Conservation (phyloP, 1,140 invertebrate genomes). For the Ostrea edulis region DNA sequence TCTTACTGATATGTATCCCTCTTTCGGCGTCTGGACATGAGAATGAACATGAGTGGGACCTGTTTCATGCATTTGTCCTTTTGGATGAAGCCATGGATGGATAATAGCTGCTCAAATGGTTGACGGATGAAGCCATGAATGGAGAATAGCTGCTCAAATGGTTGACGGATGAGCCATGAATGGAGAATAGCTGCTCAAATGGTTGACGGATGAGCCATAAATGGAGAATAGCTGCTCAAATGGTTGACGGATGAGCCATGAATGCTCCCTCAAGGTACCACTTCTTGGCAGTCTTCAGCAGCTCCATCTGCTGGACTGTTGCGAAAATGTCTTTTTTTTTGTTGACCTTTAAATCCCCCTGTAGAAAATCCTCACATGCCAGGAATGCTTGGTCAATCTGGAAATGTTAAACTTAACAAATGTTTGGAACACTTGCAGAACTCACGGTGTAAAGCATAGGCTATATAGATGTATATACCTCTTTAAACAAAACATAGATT, state of each 20-base stretch:
- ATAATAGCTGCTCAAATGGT: slow-evolving; percentile 30
- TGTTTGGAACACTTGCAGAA: not conserved
- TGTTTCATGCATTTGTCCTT: slow-evolving; percentile 45
- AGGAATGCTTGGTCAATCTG: slow-evolving; percentile 38
- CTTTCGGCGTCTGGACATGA: slow-evolving; percentile 43
- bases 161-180: too few relatives aligned
- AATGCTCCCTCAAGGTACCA: not conserved
- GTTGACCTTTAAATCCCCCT: slow-evolving; percentile 35
- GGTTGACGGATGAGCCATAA: too few relatives aligned
- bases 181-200: too few relatives aligned
- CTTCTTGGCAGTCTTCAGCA: not conserved
- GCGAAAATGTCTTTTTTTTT: slow-evolving; percentile 13
- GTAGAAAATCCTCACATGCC: not conserved
- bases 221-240: too few relatives aligned
- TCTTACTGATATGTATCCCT: slow-evolving; percentile 36
- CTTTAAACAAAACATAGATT: not conserved
- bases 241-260: too few relatives aligned
- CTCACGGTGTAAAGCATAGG: not conserved
- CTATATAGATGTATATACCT: too few relatives aligned
- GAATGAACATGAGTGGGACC: slow-evolving; percentile 44
- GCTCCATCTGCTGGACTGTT: not conserved
- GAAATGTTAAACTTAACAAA: not conserved
- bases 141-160: too few relatives aligned
- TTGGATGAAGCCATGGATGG: slow-evolving; percentile 48
- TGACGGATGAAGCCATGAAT: not conserved